phyloP scores from a whole-genome alignment of 1,140 invertebrate genomes.

The Cydia fagiglandana region DNA sequence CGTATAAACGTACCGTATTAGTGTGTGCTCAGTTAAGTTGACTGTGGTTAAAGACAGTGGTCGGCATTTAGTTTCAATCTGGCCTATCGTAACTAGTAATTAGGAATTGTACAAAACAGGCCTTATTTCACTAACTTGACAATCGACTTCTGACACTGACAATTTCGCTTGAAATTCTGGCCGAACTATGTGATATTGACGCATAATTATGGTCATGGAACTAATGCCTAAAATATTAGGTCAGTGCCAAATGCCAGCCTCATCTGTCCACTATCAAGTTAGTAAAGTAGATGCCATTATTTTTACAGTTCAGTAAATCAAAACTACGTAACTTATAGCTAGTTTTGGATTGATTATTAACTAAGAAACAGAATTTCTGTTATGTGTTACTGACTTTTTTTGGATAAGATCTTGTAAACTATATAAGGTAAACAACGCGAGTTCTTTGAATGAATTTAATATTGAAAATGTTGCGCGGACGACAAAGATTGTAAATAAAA shows the following conservation, averaged over 20 bases:
- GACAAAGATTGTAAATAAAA: conserved; percentile 5
- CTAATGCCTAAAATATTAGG: neutral
- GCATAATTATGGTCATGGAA: too few relatives aligned
- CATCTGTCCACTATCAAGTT: neutral
- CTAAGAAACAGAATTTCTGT: neutral
- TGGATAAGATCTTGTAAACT: neutral
- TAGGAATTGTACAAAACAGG: conserved; percentile 2
- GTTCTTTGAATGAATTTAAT: conserved; percentile 19
- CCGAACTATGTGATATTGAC: too few relatives aligned
- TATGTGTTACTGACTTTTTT: neutral
- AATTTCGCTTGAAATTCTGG: too few relatives aligned
- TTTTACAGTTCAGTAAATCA: neutral
- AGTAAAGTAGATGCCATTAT: neutral
- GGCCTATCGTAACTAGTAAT: conserved; percentile 41
- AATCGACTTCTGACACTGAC: neutral
- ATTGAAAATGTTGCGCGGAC: neutral
- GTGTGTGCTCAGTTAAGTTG: neutral
- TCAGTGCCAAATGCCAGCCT: neutral
- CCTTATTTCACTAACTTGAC: neutral
- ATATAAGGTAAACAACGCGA: neutral
- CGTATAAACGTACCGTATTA: neutral
- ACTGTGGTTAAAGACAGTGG: conserved; percentile 15
- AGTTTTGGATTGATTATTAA: neutral
- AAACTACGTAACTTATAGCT: neutral
- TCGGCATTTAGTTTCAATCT: conserved; percentile 44